Base-by-base conservation (phyloP, 2,113 vertebrate genomes). In the Oreochromis aureus region DNA sequence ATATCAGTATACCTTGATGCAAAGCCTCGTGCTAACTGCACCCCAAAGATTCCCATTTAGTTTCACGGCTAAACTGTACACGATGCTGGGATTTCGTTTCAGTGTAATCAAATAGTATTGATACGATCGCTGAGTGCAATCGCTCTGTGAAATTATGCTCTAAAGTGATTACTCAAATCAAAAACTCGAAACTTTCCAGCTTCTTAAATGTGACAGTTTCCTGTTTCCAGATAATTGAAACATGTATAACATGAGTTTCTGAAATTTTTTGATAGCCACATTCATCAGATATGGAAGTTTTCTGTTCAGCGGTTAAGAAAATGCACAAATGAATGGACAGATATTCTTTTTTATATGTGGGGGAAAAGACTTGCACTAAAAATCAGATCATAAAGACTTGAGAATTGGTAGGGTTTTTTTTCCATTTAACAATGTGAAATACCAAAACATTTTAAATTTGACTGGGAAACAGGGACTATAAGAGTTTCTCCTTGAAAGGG, bases 401-500 rank as follows among this genome's bases (percentile, higher is more conserved):
- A 1, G 2, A 63, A 55, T 41, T 44, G 8, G 15, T 11, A 53
- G 5, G 3, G 0, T 46, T 24, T 83, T 71, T 71, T 81, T 30
- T 2, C 22, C 7, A 53, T 55, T 59, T 83, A 10, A 56, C n/a
- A 2, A 56, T 1, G 41, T 13, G 22, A 34, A 88, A 63, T 10
- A n/a, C 78, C 6, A n/a, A 71, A 61, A 81, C 27, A 39, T 80
- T 84, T 66, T 2, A 32, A 88, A 69, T 34, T 34, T 15, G 6
- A 71, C 19, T 4, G 12, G 51, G 36, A 81, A 44, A 41, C 27
- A 19, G 6, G 9, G 56, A 63, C 22, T 24, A 13, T 24, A 19
- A 80, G 41, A 82, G 83, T 81, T 80, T 90, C 71, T 63, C 76
- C 27, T 81, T 83, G 7, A 71, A 78, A 88, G 46, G 36, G 82